phyloP scores from a whole-genome alignment of 2,888 invertebrate species.

The Eupithecia vulgata region DNA sequence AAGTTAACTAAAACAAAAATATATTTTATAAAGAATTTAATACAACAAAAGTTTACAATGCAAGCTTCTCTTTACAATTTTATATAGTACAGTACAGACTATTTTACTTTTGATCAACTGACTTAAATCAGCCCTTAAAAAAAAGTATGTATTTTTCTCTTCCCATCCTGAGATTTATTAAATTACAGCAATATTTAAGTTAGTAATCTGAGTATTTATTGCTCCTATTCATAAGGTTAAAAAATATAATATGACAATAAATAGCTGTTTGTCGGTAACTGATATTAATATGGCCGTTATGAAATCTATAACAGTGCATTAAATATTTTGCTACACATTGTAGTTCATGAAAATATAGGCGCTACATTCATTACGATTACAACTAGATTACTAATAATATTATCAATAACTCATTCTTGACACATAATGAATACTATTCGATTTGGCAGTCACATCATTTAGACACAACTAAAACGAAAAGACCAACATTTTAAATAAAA shows the following conservation, averaged over 20 bases:
- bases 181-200: slow-evolving; percentile 31
- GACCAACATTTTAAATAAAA: not conserved
- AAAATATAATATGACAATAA: slow-evolving; percentile 8
- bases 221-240: slow-evolving; percentile 20
- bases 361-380: slow-evolving; percentile 35
- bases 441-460: slow-evolving; percentile 74
- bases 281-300: slow-evolving; percentile 9
- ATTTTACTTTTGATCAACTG: slow-evolving; percentile 13
- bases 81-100: not conserved
- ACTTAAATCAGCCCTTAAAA: not conserved
- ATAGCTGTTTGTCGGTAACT: slow-evolving; percentile 20
- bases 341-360: slow-evolving; percentile 32
- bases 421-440: slow-evolving; percentile 71
- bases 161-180: not conserved
- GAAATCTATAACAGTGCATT: not conserved
- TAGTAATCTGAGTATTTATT: slow-evolving; percentile 58
- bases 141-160: not conserved
- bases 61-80: slow-evolving; percentile 3
- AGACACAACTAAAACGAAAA: not conserved
- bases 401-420: slow-evolving; percentile 59
- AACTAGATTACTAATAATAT: slow-evolving; percentile 52
- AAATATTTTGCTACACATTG: not conserved
- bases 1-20: slow-evolving; percentile 31
- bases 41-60: slow-evolving; percentile 14
- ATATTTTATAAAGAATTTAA: slow-evolving; percentile 9